Evolutionary conservation across 2,888 invertebrate genomes (phyloP).

Genomic region (Caenorhabditis panamensis): DNA sequence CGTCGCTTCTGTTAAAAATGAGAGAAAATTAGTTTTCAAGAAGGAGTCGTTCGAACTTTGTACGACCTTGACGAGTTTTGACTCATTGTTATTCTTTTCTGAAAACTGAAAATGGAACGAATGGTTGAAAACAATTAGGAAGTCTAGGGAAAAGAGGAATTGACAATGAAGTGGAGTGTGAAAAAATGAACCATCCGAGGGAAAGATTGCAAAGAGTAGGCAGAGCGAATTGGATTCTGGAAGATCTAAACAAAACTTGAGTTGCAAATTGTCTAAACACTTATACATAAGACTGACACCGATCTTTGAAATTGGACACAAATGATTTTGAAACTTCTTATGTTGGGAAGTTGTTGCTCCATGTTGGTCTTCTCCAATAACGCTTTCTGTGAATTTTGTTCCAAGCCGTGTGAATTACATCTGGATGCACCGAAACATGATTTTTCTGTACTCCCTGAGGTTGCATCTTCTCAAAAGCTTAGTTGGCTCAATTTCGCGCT

Average conservation of each 20-base stretch:
- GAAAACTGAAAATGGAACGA: not conserved
- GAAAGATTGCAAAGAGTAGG: not conserved
- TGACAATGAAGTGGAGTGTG: not conserved
- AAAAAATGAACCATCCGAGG: not conserved
- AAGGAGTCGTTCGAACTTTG: not conserved
- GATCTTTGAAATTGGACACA: not conserved
- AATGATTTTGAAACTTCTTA: too few species aligned
- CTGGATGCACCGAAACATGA: too few species aligned
- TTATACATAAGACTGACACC: not conserved
- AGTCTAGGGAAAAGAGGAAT: not conserved
- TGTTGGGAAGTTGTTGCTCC: too few species aligned
- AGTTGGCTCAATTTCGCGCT: too few species aligned
- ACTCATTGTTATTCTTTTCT: not conserved
- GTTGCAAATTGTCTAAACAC: not conserved
- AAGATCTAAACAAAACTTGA: not conserved
- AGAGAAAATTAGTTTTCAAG: conserved; percentile 5
- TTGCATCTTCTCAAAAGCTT: too few species aligned
- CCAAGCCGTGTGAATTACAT: too few species aligned
- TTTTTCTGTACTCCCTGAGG: too few species aligned
- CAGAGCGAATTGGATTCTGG: not conserved
- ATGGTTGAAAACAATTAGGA: conserved; percentile 1
- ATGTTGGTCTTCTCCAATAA: too few species aligned
- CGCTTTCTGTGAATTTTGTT: too few species aligned
- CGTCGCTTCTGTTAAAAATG: not conserved
- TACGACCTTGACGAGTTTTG: conserved; percentile 5